These are phyloP conservation scores for Drosophila anomelani DNA, from an alignment of 2,888 invertebrate species.

Conservation along the genomic window DNA sequence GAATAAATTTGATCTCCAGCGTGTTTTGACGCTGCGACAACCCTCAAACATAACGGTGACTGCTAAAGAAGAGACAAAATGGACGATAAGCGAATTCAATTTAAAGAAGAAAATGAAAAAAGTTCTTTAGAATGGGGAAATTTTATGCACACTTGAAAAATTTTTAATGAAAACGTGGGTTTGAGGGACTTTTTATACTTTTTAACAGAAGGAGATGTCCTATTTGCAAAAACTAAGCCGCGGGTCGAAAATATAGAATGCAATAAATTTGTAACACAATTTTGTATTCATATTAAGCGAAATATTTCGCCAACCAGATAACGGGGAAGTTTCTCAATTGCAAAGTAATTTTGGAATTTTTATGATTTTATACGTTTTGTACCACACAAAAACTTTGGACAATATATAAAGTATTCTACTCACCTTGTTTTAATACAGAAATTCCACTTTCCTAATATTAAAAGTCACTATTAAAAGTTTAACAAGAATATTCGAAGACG, in stretches of 20 bases:
- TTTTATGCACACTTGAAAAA: background rate
- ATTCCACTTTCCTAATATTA: background rate
- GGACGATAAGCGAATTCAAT: constrained; percentile 3
- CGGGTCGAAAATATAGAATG: background rate
- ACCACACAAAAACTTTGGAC: background rate
- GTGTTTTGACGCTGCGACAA: constrained; percentile 13
- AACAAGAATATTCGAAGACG: background rate
- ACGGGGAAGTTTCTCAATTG: background rate
- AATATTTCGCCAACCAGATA: background rate
- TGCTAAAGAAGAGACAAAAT: constrained; percentile 10
- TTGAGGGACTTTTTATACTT: background rate
- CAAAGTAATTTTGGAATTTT: background rate
- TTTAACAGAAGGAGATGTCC: background rate
- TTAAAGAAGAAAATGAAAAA: background rate
- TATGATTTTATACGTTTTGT: background rate
- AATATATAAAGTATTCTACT: background rate
- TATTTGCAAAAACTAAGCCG: background rate
- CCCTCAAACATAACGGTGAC: constrained; percentile 51
- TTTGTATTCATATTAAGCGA: background rate
- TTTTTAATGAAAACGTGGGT: background rate
- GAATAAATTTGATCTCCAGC: background rate
- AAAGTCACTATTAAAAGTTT: background rate
- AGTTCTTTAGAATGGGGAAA: background rate
- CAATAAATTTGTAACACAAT: too few species aligned
- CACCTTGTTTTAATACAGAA: background rate